Base-by-base conservation (phyloP, 2,888 invertebrate species). In the Platerodrilus igneus region DNA sequence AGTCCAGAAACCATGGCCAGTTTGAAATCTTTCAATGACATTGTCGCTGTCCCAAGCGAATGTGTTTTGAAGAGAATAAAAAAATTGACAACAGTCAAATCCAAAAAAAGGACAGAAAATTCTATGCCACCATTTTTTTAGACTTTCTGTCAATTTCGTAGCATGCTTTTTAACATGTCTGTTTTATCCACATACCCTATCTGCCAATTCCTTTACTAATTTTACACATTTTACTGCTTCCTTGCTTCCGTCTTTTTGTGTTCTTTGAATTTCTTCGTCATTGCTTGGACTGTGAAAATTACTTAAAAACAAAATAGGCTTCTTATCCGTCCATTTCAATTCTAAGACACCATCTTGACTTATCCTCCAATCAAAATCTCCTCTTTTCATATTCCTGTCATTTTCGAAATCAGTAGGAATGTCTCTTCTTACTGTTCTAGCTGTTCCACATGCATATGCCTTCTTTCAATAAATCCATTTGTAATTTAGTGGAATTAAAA, bases 381-480 rank as follows among this genome's bases (percentile, higher is more conserved):
- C 55, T 38, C 53, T 44, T 31, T 51, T 41, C 41, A 55, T 38
- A 11, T 20, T 9, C 37, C 49, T 53, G 27, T 55, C 51, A 33
- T 15, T 15, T 33, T 33, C 37, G 9, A 55, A 36, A 34, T 37
- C 26, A n/a, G 30, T 25, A 30, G 55, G 52, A 18, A 54, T 37
- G 20, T 42, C 39, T 41, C 48, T 51, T 41, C 53, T 39, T 19
- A 47, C 45, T 23, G 33, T 40, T 26, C 50, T 34, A 16, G 56
- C 41, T 23, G 55, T 57, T 23, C 53, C 53, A 36, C 52, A 51
- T 20, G 50, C 51, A 45, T 45, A 46, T 20, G 52, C 51, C 17
- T 48, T 38, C 26, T 39, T 38, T 33, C 26, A 43, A 33, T 25
- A 59, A 30, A 18, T 41, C 31, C 20, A 40, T 32, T 20, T 52